These are phyloP conservation scores for Myrmecophaga tridactyla DNA, from an alignment of 2,113 vertebrate species.

Conservation along the genomic window DNA sequence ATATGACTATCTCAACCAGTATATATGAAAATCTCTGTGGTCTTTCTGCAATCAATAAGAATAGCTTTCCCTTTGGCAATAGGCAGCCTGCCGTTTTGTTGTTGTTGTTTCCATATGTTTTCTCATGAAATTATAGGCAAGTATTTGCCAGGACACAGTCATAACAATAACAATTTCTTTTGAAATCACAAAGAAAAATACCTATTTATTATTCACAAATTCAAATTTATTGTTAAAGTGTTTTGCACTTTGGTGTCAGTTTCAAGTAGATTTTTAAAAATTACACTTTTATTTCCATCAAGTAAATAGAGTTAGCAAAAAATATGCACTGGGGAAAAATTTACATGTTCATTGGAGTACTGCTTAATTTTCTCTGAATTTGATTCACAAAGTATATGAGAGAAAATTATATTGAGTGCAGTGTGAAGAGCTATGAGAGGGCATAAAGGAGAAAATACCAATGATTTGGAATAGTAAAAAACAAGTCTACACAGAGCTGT, in stretches of 20 bases:
- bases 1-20: neutral
- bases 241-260: neutral
- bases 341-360: neutral
- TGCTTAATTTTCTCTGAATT: neutral
- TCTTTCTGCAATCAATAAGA: neutral
- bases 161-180: neutral
- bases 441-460: neutral
- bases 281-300: neutral
- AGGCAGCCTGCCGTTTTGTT: neutral
- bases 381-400: neutral
- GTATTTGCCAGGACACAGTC: neutral
- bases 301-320: slow-evolving; percentile 20
- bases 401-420: neutral
- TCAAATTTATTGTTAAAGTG: neutral
- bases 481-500: neutral
- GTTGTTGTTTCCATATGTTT: neutral
- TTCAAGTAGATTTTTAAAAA: slow-evolving; percentile 21
- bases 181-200: neutral
- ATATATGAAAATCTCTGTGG: neutral
- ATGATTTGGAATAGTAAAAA: neutral
- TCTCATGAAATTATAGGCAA: neutral
- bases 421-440: neutral
- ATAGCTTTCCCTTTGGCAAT: neutral
- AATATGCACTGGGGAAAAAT: neutral
- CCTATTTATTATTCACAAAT: neutral